Evolutionary conservation across 2,888 invertebrate species (phyloP), one percentile per base, ranked within the genome.

Genomic region (Ariolimax columbianus): DNA sequence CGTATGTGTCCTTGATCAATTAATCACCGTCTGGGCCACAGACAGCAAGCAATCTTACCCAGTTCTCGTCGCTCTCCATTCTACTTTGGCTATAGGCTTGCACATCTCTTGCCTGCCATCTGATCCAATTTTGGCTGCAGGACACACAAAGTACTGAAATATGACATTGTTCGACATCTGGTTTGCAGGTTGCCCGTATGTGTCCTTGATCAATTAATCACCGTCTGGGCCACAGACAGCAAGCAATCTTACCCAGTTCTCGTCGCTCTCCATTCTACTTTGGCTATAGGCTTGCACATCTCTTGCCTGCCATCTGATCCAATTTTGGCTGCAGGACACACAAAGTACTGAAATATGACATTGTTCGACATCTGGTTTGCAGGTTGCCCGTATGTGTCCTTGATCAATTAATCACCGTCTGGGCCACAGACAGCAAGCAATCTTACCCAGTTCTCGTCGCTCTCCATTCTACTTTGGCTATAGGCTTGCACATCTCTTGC

Each of bases 381-480:
- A n/a, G n/a, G n/a, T n/a, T n/a, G n/a, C n/a, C n/a, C n/a, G n/a
- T n/a, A n/a, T n/a, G n/a, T n/a, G n/a, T n/a, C n/a, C n/a, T n/a
- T n/a, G n/a, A n/a, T n/a, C n/a, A n/a, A 63, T 14, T n/a, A 63
- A 30, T 63, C 63, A 63, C 6, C 6, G 7, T 17, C 23, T 66
- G 33, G 14, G 33, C 19, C 33, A 66, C 11, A 33, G 9, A n/a
- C n/a, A n/a, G n/a, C n/a, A n/a, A n/a, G n/a, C 17, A 51, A 1
- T 47, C 77, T 17, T 68, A 85, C 80, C 86, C 80, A 33, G 59
- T 77, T 75, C 95, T 95, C 90, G 91, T 90, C 86, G 97, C 96
- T 95, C 97, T 98, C 97, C 99, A 98, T 94, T 98, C 98, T 89
- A 99, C 97, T 95, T 98, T 98, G 93, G 96, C 96, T 94, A 99